phyloP scores from a whole-genome alignment of 2,113 vertebrate genomes.

The Chamaea fasciata region DNA sequence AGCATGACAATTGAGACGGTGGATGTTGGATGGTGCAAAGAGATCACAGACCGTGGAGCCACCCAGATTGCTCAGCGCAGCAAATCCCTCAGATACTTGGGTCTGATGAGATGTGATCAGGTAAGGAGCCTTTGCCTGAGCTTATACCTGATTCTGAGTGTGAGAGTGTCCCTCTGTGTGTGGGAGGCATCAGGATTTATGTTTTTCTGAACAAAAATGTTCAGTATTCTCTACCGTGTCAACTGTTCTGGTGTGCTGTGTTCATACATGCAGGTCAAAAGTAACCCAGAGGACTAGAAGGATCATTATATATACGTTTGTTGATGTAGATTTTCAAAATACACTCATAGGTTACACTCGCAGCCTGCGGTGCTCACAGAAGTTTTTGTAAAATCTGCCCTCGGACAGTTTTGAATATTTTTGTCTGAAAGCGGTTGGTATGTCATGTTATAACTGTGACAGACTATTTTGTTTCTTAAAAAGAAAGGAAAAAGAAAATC shows the following conservation, averaged over 20 bases:
- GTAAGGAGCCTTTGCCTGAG: slow-evolving; percentile 68
- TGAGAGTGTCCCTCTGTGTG: not conserved
- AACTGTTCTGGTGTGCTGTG: not conserved
- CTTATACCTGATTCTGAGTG: not conserved
- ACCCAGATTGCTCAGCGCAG: slow-evolving; percentile 95
- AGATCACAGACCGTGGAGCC: slow-evolving; percentile 96
- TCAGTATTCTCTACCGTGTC: not conserved
- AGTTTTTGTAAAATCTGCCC: not conserved
- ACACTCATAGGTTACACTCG: not conserved
- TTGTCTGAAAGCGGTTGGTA: not conserved
- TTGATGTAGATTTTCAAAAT: not conserved
- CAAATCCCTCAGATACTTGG: slow-evolving; percentile 94
- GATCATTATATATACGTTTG: not conserved
- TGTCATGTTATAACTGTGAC: not conserved
- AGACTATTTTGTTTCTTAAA: not conserved
- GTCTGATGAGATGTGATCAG: slow-evolving; percentile 98
- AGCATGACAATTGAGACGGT: slow-evolving; percentile 97
- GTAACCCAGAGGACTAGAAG: not conserved
- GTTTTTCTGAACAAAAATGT: not conserved
- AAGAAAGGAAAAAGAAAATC: not conserved
- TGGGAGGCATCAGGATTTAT: not conserved
- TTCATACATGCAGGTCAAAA: not conserved
- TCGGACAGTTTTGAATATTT: not conserved
- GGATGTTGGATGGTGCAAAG: slow-evolving; percentile 98
- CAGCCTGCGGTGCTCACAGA: not conserved